Percentiles rank a stretch among this genome's conserved stretches.
These are phyloP conservation scores for Rhorus exstirpatorius DNA, from an alignment of 2,888 invertebrate genomes.

Conservation along the genomic window DNA sequence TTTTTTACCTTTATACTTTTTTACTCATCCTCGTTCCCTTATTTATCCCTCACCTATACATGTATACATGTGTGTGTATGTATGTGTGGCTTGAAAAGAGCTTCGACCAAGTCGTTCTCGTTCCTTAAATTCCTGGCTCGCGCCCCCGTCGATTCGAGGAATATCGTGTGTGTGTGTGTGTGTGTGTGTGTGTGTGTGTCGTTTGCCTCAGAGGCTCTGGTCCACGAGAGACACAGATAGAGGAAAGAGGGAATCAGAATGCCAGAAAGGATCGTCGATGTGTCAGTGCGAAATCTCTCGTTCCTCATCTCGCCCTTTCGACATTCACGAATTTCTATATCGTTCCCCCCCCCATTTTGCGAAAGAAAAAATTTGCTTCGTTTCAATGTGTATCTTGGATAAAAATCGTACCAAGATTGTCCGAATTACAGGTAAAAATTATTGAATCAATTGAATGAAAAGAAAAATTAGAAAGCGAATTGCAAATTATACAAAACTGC, in stretches of 20 bases:
- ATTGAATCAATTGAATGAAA: neutral
- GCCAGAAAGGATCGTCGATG: conserved; percentile 58
- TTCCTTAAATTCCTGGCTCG: conserved; percentile 69
- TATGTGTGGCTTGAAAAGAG: conserved; percentile 23
- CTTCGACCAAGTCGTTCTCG: conserved; percentile 62
- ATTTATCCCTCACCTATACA: conserved; percentile 59
- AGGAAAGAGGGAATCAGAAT: conserved; percentile 49
- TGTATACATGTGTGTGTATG: too few relatives aligned
- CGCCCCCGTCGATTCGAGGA: conserved; percentile 69
- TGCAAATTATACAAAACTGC: too few relatives aligned
- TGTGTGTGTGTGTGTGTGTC: conserved; percentile 41
- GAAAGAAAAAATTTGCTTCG: neutral
- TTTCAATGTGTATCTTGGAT: too few relatives aligned
- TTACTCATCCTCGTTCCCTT: conserved; percentile 57
- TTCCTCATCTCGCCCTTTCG: conserved; percentile 9
- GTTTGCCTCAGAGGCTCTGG: conserved; percentile 28
- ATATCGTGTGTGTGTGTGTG: conserved; percentile 52
- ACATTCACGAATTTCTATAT: conserved; percentile 43
- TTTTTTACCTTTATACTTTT: conserved; percentile 51
- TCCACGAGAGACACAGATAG: conserved; percentile 18
- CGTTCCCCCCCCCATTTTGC: neutral
- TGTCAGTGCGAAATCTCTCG: conserved; percentile 61
- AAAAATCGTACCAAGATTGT: too few relatives aligned
- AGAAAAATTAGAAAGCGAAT: neutral
- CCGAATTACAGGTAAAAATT: too few relatives aligned